Evolutionary conservation across 1,140 invertebrate species (phyloP).

Genomic region (Drosophila melanogaster): DNA sequence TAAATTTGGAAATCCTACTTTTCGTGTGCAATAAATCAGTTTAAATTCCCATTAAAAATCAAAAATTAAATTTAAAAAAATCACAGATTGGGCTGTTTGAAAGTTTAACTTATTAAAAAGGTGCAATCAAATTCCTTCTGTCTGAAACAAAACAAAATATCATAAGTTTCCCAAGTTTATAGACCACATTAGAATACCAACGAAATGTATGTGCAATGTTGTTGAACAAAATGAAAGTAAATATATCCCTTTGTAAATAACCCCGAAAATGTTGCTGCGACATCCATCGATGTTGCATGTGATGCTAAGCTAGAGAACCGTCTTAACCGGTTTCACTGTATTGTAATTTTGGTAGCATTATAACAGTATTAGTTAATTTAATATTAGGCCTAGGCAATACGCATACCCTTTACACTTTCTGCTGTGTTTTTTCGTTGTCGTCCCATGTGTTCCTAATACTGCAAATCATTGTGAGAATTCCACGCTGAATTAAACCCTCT

Average conservation of each 20-base stretch:
- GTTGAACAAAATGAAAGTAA: conserved; percentile 35
- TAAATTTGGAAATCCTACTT: background rate
- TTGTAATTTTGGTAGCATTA: conserved; percentile 64
- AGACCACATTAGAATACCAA: conserved; percentile 2
- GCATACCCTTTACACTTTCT: conserved; percentile 14
- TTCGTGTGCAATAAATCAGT: background rate
- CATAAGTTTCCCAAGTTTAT: background rate
- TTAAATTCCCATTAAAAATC: background rate
- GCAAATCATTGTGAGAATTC: conserved; percentile 73
- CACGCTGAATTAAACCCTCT: conserved; percentile 57
- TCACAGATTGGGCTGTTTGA: background rate
- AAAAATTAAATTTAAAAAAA: background rate
- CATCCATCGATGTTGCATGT: conserved; percentile 65
- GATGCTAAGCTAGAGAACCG: conserved; percentile 48
- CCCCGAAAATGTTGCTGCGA: conserved; percentile 62
- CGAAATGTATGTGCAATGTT: conserved; percentile 78
- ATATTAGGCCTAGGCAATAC: conserved; percentile 69
- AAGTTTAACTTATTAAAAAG: background rate
- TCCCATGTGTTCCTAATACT: conserved; percentile 68
- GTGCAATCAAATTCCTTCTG: background rate
- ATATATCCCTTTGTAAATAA: conserved; percentile 44
- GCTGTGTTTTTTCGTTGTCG: conserved; percentile 51
- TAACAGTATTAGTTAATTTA: conserved; percentile 83
- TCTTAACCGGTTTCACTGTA: conserved; percentile 45
- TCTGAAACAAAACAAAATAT: background rate